These are phyloP conservation scores for cat (Felis catus) DNA, from an alignment of 2,113 vertebrate genomes.

Conservation along the genomic window DNA sequence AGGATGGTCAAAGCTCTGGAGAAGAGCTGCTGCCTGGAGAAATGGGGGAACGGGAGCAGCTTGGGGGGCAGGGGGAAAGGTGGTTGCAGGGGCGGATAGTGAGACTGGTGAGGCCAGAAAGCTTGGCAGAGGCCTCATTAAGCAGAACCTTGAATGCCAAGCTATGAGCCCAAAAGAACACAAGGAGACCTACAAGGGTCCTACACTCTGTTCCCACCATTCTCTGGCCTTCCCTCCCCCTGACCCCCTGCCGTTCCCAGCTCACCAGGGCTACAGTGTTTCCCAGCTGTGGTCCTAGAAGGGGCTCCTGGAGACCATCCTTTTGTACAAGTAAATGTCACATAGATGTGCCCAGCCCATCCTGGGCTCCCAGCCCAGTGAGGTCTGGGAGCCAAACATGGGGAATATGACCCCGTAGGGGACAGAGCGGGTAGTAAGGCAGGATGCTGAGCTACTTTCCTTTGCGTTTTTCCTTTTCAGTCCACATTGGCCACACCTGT, in stretches of 20 bases:
- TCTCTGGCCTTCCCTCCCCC: not conserved
- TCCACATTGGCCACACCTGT: not conserved
- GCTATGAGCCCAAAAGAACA: not conserved
- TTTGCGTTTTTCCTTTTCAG: not conserved
- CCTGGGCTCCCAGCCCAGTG: not conserved
- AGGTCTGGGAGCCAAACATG: not conserved
- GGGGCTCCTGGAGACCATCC: slow-evolving; percentile 27
- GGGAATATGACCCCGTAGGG: not conserved
- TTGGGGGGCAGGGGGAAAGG: not conserved
- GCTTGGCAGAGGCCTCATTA: not conserved
- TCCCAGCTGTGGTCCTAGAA: not conserved
- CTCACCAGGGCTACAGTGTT: not conserved
- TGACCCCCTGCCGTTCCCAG: not conserved
- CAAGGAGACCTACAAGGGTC: not conserved
- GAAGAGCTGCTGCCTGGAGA: not conserved
- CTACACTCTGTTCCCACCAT: not conserved
- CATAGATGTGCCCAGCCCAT: not conserved
- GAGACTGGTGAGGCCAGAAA: not conserved
- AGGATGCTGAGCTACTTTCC: not conserved
- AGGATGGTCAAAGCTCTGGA: not conserved
- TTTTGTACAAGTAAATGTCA: slow-evolving; percentile 60
- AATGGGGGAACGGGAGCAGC: too few species aligned
- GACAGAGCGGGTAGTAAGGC: not conserved
- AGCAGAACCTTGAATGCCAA: not conserved
- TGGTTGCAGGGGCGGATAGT: too few species aligned